Percentiles rank a stretch among this genome's conserved stretches.
phyloP scores from a whole-genome alignment of 2,797 vertebrate species.

The Columba guinea region DNA sequence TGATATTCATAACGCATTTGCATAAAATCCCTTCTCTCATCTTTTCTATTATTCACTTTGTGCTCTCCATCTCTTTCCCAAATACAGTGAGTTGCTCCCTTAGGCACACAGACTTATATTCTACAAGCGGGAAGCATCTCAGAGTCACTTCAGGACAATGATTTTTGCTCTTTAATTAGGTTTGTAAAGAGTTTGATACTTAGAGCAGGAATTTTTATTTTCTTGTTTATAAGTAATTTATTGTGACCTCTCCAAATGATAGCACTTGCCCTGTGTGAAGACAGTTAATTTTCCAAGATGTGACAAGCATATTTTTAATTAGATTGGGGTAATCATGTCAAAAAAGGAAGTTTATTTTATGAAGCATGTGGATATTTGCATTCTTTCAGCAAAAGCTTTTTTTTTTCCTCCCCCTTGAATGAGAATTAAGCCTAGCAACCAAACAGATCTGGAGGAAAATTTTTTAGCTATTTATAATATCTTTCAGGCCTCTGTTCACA shows the following conservation, averaged over 20 bases:
- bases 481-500: not conserved
- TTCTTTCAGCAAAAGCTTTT: not conserved
- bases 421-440: not conserved
- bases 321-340: not conserved
- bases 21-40: slow-evolving; percentile 38
- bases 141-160: slow-evolving; percentile 44
- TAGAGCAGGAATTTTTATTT: slow-evolving; percentile 2
- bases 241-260: slow-evolving; percentile 24
- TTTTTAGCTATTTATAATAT: not conserved
- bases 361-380: not conserved
- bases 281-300: slow-evolving; percentile 36
- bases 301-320: slow-evolving; percentile 37
- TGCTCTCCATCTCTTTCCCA: slow-evolving; percentile 12
- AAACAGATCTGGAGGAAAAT: not conserved
- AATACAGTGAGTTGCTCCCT: slow-evolving; percentile 24
- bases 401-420: not conserved
- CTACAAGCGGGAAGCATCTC: slow-evolving; percentile 21
- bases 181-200: slow-evolving; percentile 12
- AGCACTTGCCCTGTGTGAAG: slow-evolving; percentile 15
- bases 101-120: slow-evolving; percentile 25
- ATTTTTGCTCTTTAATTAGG: slow-evolving; percentile 57
- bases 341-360: not conserved
- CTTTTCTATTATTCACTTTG: slow-evolving; percentile 63
- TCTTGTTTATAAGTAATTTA: slow-evolving; percentile 30
- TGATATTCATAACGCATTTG: slow-evolving; percentile 55